phyloP scores from a whole-genome alignment of 2,888 invertebrate genomes.

The Rapana venosa region DNA sequence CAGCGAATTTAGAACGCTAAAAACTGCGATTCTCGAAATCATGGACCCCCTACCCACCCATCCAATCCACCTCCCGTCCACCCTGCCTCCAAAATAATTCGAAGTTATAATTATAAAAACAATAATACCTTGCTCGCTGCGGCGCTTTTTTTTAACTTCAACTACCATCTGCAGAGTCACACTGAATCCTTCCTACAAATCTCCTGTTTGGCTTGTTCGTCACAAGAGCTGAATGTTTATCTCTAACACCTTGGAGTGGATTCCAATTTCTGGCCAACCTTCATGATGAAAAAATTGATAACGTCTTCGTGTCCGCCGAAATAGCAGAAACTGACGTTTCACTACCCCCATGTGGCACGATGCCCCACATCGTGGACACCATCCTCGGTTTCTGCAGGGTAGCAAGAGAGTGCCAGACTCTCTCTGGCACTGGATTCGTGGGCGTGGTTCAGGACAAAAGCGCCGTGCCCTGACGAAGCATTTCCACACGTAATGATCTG shows the following conservation, averaged over 20 bases:
- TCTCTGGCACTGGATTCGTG: conserved; percentile 24
- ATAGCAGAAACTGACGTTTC: not conserved
- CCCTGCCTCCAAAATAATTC: too few relatives aligned
- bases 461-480: conserved; percentile 77
- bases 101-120: too few relatives aligned
- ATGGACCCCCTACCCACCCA: too few relatives aligned
- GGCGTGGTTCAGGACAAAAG: conserved; percentile 80
- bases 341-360: conserved; percentile 25
- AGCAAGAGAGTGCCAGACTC: not conserved
- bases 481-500: conserved; percentile 79
- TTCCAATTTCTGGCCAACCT: conserved; percentile 55
- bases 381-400: conserved; percentile 25
- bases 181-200: too few relatives aligned
- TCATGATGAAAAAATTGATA: conserved; percentile 68
- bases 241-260: not conserved
- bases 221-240: too few relatives aligned
- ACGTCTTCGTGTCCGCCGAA: not conserved
- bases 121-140: too few relatives aligned
- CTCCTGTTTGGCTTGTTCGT: too few relatives aligned
- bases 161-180: too few relatives aligned
- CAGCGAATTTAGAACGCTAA: too few relatives aligned
- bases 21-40: too few relatives aligned
- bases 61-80: too few relatives aligned
- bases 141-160: too few relatives aligned
- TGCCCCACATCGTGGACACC: not conserved